phyloP scores from a whole-genome alignment of 2,888 invertebrate species.

The Tetramorium bicarinatum region DNA sequence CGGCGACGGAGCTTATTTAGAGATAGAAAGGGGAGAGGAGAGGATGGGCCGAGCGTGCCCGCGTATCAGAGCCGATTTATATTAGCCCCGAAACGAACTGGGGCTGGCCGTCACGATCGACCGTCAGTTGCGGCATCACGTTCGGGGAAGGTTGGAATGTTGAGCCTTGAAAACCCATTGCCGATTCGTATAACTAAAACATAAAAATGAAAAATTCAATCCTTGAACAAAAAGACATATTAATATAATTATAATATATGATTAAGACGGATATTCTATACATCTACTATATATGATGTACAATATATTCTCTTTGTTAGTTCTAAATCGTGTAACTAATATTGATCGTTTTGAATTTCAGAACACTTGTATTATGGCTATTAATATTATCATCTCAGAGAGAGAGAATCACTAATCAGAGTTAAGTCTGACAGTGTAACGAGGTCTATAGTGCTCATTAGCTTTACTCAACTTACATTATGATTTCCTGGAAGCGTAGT shows the following conservation, averaged over 20 bases:
- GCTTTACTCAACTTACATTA: conserved; percentile 85
- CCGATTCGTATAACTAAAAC: conserved; percentile 88
- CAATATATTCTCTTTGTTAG: neutral
- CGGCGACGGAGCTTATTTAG: conserved; percentile 76
- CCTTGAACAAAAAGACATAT: too few species aligned
- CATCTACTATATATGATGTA: neutral
- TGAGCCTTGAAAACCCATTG: conserved; percentile 89
- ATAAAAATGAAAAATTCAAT: neutral
- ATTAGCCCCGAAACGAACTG: conserved; percentile 89
- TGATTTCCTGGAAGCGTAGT: conserved; percentile 88
- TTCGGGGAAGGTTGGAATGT: conserved; percentile 86
- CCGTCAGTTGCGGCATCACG: conserved; percentile 86
- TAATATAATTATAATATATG: too few species aligned
- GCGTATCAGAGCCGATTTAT: conserved; percentile 80
- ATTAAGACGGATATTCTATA: neutral
- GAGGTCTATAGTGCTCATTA: conserved; percentile 19
- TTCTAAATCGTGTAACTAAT: neutral
- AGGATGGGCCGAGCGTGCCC: conserved; percentile 51
- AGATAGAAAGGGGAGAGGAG: conserved; percentile 69
- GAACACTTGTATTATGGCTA: neutral
- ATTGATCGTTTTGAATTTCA: neutral
- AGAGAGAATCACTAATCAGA: neutral
- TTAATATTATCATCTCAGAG: conserved; percentile 8
- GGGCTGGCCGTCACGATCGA: conserved; percentile 88
- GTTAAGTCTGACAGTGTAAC: neutral